phyloP scores from a whole-genome alignment of 2,797 vertebrate species.

The Mus caroli region DNA sequence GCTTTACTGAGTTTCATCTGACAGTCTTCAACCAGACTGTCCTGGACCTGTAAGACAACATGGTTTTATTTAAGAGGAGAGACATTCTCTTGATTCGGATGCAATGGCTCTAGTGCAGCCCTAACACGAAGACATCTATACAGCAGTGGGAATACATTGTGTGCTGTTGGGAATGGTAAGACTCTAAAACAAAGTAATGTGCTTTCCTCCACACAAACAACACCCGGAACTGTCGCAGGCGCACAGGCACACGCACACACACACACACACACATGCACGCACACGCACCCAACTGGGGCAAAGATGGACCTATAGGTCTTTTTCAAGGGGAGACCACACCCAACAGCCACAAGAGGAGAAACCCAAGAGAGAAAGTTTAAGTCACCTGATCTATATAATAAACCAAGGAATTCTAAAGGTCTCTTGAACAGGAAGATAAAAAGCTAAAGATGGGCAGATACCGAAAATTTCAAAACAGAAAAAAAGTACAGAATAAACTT shows the following conservation, averaged over 20 bases:
- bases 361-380: background rate
- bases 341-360: background rate
- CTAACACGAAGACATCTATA: background rate
- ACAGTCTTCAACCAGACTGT: conserved; percentile 80
- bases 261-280: no score
- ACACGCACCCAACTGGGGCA: background rate
- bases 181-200: background rate
- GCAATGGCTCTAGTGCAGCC: background rate
- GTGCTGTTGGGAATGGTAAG: background rate
- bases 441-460: background rate
- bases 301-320: background rate
- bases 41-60: conserved; percentile 79
- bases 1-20: conserved; percentile 80
- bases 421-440: background rate
- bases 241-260: no score
- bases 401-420: background rate
- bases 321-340: background rate
- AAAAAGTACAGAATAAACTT: background rate
- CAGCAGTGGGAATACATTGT: background rate
- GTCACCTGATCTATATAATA: background rate
- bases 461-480: background rate
- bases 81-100: background rate
- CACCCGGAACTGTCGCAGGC: background rate
- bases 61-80: background rate
- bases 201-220: background rate